phyloP scores from a whole-genome alignment of 1,140 invertebrate genomes.

The Vanessa tameamea region DNA sequence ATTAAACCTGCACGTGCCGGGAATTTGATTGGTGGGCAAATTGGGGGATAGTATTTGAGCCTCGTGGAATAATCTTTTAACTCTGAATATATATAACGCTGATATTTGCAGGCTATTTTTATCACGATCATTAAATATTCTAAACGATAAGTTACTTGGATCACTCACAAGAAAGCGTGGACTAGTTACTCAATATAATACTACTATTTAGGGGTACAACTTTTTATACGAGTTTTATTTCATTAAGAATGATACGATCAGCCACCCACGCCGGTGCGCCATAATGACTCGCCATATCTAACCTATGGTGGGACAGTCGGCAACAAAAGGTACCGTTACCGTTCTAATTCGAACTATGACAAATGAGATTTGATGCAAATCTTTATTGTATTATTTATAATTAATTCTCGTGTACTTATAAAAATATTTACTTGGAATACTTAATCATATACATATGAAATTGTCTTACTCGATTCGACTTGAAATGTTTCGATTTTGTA shows the following conservation, averaged over 20 bases:
- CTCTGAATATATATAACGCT: too few relatives aligned
- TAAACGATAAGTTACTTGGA: neutral
- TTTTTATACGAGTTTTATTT: slow-evolving; percentile 65
- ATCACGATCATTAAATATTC: too few relatives aligned
- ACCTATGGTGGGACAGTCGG: slow-evolving; percentile 52
- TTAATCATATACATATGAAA: too few relatives aligned
- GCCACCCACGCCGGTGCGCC: slow-evolving; percentile 67
- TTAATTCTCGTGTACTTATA: neutral
- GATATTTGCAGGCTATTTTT: too few relatives aligned
- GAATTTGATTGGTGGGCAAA: too few relatives aligned
- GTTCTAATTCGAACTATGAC: slow-evolving; percentile 28
- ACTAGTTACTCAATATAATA: slow-evolving; percentile 17
- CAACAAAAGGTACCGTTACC: slow-evolving; percentile 54
- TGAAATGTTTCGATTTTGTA: too few relatives aligned
- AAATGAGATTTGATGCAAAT: slow-evolving; percentile 32
- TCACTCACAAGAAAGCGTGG: neutral
- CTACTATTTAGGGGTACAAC: slow-evolving; percentile 29
- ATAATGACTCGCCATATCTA: slow-evolving; percentile 77
- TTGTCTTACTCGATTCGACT: too few relatives aligned
- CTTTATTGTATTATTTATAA: slow-evolving; percentile 20
- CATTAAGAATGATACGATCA: slow-evolving; percentile 74
- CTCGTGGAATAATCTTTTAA: too few relatives aligned
- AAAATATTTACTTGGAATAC: neutral
- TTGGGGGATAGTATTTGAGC: too few relatives aligned
- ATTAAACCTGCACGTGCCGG: too few relatives aligned